Evolutionary conservation across 2,113 vertebrate species (phyloP).

Genomic region (Perca flavescens): DNA sequence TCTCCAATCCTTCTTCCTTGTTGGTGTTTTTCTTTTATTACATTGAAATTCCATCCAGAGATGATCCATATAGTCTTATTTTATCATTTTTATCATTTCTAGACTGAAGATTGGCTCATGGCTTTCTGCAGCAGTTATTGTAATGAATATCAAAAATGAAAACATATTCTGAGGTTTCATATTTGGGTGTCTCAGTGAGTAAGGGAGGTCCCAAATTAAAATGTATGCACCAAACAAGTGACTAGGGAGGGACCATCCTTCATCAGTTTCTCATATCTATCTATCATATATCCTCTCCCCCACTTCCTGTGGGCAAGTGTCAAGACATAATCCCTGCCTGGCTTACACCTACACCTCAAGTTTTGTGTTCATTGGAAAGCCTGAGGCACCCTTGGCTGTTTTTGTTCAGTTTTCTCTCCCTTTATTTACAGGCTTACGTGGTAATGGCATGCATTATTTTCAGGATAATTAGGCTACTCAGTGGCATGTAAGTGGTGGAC

Average conservation of each 20-base stretch:
- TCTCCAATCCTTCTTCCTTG: not conserved
- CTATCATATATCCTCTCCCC: too few species aligned
- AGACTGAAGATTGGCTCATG: not conserved
- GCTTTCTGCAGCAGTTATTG: not conserved
- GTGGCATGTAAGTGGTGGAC: not conserved
- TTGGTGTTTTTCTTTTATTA: constrained; percentile 4
- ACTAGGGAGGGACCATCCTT: constrained; percentile 40
- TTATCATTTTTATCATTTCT: not conserved
- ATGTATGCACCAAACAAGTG: constrained; percentile 60
- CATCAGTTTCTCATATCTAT: constrained; percentile 46
- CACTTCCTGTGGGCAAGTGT: not conserved
- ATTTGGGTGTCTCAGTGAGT: constrained; percentile 8
- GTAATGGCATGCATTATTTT: not conserved
- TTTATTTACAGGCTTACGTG: not conserved
- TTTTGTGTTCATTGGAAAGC: not conserved
- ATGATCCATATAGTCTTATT: not conserved
- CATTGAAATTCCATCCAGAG: not conserved
- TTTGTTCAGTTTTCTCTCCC: not conserved
- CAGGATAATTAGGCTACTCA: not conserved
- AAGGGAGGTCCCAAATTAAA: constrained; percentile 37
- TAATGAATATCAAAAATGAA: constrained; percentile 13
- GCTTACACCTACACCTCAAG: not conserved
- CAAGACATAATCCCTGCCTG: not conserved
- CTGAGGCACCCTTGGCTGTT: not conserved
- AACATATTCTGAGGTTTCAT: constrained; percentile 10